A percentile compares a stretch with the other conserved stretches of the same genome.
Evolutionary conservation across 2,888 invertebrate genomes (phyloP).

Genomic region (Tridacna crocea): DNA sequence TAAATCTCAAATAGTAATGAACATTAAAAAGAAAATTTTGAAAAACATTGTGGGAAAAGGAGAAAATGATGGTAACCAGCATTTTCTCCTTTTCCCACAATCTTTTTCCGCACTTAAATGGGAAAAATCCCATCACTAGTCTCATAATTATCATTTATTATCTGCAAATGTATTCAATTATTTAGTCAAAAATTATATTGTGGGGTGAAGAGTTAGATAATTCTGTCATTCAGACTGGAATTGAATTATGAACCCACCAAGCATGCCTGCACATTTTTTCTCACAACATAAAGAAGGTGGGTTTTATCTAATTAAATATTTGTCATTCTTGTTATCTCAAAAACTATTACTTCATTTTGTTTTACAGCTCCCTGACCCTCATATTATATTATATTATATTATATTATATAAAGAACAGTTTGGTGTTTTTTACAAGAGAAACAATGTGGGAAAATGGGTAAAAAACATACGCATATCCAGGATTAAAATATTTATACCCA

Average conservation of each 20-base stretch:
- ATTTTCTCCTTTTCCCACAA: neutral
- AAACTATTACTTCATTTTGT: neutral
- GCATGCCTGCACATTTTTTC: constrained; percentile 13
- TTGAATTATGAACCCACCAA: constrained; percentile 2
- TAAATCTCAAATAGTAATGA: too few species aligned
- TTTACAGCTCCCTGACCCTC: too few species aligned
- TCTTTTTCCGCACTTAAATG: neutral
- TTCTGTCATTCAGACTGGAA: neutral
- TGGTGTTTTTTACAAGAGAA: neutral
- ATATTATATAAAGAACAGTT: too few species aligned
- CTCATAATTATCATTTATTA: too few species aligned
- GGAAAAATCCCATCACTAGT: too few species aligned
- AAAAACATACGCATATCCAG: too few species aligned
- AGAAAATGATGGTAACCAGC: neutral
- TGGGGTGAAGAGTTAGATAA: too few species aligned
- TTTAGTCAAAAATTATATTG: too few species aligned
- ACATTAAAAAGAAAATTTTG: neutral
- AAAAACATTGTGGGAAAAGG: neutral
- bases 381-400: too few species aligned
- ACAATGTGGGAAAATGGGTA: neutral
- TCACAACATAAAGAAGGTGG: neutral
- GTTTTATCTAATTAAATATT: constrained; percentile 4
- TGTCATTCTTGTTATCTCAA: neutral
- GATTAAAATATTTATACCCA: too few species aligned
- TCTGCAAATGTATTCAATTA: too few species aligned